Evolutionary conservation across 2,888 invertebrate genomes (phyloP).

Genomic region (Callimorpha dominula): DNA sequence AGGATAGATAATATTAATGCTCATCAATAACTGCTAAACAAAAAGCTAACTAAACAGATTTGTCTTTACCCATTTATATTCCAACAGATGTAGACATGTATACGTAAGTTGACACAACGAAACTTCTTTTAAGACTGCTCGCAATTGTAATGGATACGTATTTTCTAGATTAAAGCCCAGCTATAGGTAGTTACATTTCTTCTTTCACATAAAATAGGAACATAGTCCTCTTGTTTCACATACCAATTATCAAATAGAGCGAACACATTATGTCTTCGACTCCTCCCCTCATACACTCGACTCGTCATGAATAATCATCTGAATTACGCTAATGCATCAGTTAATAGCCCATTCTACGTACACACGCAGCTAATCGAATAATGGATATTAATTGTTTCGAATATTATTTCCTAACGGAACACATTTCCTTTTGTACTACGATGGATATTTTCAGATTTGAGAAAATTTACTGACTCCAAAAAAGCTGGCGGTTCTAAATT

Average conservation of each 20-base stretch:
- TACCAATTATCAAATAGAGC: constrained; percentile 3
- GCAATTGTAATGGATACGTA: neutral
- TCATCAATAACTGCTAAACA: too few species aligned
- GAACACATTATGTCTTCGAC: constrained; percentile 29
- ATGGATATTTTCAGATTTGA: too few species aligned
- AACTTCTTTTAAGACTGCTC: neutral
- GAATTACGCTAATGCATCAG: constrained; percentile 56
- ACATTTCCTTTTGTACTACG: neutral
- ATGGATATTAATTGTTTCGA: constrained; percentile 26
- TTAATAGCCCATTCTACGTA: constrained; percentile 47
- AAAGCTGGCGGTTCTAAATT: too few species aligned
- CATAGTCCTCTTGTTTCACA: neutral
- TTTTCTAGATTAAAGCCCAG: neutral
- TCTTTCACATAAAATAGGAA: neutral
- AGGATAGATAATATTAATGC: too few species aligned
- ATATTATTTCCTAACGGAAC: neutral
- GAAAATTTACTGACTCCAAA: too few species aligned
- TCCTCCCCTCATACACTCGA: constrained; percentile 17
- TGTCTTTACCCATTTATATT: too few species aligned
- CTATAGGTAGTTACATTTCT: neutral
- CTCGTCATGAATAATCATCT: constrained; percentile 57
- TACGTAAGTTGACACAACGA: neutral
- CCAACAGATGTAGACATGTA: neutral
- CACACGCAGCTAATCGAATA: constrained; percentile 44
- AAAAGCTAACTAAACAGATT: too few species aligned